These are phyloP conservation scores for Phalacrocorax brasilianus DNA, from an alignment of 2,113 vertebrate species.

Conservation along the genomic window DNA sequence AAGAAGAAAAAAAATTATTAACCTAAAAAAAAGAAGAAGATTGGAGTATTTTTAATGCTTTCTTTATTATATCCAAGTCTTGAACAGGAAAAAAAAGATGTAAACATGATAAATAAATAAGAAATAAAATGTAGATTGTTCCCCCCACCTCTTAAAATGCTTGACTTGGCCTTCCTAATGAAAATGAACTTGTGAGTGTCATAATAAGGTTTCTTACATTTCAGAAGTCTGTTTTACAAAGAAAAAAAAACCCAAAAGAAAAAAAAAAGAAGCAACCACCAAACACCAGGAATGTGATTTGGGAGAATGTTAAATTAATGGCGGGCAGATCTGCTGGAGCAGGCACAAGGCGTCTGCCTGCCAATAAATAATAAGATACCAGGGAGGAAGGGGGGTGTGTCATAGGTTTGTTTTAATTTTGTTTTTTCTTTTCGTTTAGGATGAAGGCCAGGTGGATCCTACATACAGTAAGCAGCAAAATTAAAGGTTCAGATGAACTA, in stretches of 20 bases:
- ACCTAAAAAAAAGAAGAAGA: conserved; percentile 55
- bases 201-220: conserved; percentile 9
- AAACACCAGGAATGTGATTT: conserved; percentile 50
- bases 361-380: conserved; percentile 80
- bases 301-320: conserved; percentile 57
- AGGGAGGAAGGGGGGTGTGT: conserved; percentile 22
- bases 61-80: conserved; percentile 74
- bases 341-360: conserved; percentile 29
- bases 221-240: conserved; percentile 41
- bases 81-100: conserved; percentile 69
- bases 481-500: conserved; percentile 67
- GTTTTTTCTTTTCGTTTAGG: conserved; percentile 58
- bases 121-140: conserved; percentile 74
- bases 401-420: conserved; percentile 33
- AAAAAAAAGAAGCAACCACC: neutral
- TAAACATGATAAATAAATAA: conserved; percentile 87
- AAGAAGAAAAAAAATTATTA: conserved; percentile 51
- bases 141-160: conserved; percentile 63
- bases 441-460: conserved; percentile 66
- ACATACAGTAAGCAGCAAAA: conserved; percentile 70
- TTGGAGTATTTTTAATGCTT: conserved; percentile 75
- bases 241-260: neutral
- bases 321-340: conserved; percentile 54
- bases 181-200: conserved; percentile 34
- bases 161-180: conserved; percentile 61